A percentile compares a stretch with the other conserved stretches of the same genome.
phyloP scores from a whole-genome alignment of 1,140 invertebrate species.

The Nasonia giraulti region DNA sequence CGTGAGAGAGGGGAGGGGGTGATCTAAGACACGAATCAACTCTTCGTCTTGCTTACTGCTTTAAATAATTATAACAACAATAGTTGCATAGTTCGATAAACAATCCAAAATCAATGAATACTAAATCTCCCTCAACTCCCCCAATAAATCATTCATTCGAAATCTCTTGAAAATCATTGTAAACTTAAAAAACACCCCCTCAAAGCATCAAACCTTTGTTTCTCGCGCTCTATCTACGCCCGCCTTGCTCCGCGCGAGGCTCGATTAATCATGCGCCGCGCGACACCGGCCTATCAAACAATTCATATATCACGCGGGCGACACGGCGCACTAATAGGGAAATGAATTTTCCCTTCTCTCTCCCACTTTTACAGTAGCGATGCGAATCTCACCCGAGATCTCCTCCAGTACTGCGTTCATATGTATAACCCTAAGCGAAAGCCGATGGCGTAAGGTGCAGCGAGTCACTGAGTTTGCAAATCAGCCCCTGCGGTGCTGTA shows the following conservation, averaged over 20 bases:
- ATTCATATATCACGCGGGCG: conserved; percentile 73
- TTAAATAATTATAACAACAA: too few species aligned
- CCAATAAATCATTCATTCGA: not conserved
- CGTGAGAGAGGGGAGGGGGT: too few species aligned
- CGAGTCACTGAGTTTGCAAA: conserved; percentile 34
- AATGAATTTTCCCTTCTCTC: conserved; percentile 71
- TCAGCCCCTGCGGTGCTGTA: conserved; percentile 18
- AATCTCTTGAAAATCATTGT: not conserved
- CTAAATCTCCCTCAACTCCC: not conserved
- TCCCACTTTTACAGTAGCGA: conserved; percentile 51
- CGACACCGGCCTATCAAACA: conserved; percentile 68
- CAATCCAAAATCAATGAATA: not conserved
- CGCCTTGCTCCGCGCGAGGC: conserved; percentile 23
- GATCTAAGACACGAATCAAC: too few species aligned
- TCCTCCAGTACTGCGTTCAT: too few species aligned
- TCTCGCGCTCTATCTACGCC: conserved; percentile 51
- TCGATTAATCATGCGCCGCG: conserved; percentile 55
- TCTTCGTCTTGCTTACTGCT: too few species aligned
- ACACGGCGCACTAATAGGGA: conserved; percentile 74
- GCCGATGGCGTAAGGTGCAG: conserved; percentile 32
- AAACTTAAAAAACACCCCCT: too few species aligned
- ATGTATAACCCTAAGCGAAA: conserved; percentile 53
- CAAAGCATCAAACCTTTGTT: conserved; percentile 29
- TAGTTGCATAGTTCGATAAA: too few species aligned
- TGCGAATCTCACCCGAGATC: conserved; percentile 61